Conservation (phyloP, 2,797 vertebrate genomes). For the Rhinichthys osculus region DNA sequence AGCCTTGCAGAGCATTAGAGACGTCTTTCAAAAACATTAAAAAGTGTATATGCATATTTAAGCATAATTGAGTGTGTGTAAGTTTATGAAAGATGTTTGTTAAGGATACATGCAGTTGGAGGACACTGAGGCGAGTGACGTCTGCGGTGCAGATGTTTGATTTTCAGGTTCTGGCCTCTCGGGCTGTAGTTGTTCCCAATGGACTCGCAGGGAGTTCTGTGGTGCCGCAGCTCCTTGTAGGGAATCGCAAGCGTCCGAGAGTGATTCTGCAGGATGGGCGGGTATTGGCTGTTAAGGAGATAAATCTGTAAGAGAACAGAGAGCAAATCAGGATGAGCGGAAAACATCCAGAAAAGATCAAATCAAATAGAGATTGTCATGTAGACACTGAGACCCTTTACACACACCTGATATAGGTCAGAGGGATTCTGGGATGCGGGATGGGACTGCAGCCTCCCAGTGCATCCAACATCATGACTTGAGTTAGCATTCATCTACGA, state of each 20-base stretch:
- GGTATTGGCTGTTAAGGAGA: slow-evolving; percentile 71
- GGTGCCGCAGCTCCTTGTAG: slow-evolving; percentile 81
- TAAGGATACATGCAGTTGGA: not conserved
- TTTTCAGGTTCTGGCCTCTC: slow-evolving; percentile 76
- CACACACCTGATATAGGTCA: slow-evolving; percentile 38
- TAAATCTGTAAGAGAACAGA: slow-evolving; percentile 70
- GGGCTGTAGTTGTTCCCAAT: slow-evolving; percentile 89
- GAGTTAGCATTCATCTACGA: slow-evolving; percentile 34
- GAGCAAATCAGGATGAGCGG: not conserved
- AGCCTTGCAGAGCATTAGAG: too few species aligned
- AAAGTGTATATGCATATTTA: not conserved
- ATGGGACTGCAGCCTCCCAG: not conserved
- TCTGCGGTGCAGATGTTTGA: slow-evolving; percentile 73
- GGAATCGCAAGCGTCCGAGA: slow-evolving; percentile 82
- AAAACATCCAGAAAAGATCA: not conserved
- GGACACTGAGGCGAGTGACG: not conserved
- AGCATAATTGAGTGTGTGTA: not conserved
- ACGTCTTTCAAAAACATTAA: too few species aligned
- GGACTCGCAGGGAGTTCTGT: slow-evolving; percentile 82
- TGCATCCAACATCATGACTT: not conserved
- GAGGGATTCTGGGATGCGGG: not conserved
- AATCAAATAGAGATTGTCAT: not conserved
- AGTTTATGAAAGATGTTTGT: not conserved
- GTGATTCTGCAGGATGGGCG: slow-evolving; percentile 84
- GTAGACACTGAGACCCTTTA: not conserved